phyloP scores from a whole-genome alignment of 2,113 vertebrate genomes.

The Probosciger aterrimus region DNA sequence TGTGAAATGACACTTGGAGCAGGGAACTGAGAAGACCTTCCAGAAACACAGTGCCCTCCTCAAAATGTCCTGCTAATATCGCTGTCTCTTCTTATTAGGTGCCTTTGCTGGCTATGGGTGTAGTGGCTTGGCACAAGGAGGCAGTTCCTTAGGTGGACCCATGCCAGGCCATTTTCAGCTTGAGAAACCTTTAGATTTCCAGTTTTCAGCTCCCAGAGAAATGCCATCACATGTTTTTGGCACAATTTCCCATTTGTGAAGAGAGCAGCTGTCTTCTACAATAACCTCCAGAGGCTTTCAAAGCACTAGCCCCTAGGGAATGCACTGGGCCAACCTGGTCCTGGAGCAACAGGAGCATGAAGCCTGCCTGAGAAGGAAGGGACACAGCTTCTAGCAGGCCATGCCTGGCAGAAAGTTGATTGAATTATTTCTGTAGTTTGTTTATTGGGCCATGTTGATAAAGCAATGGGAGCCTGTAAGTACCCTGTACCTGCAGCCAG shows the following conservation, averaged over 20 bases:
- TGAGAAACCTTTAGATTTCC: neutral
- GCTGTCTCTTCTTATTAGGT: neutral
- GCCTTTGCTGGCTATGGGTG: neutral
- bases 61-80: neutral
- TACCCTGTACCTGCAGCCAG: neutral
- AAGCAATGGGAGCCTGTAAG: neutral
- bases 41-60: neutral
- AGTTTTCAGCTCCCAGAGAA: neutral
- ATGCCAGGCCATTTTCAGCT: neutral
- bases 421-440: neutral
- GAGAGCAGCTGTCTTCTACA: neutral
- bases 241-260: neutral
- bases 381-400: neutral
- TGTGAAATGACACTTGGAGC: neutral
- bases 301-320: neutral
- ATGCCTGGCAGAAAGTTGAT: neutral
- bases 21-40: neutral
- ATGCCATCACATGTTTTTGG: neutral
- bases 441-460: accelerated
- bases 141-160: neutral
- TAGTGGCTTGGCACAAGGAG: neutral
- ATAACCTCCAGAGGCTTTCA: neutral
- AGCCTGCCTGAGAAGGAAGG: neutral
- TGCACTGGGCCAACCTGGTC: neutral
- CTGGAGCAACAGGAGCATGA: neutral